Percentiles rank a stretch among this genome's conserved stretches.
Conservation (phyloP, 1,140 invertebrate genomes). For the Battus philenor region DNA sequence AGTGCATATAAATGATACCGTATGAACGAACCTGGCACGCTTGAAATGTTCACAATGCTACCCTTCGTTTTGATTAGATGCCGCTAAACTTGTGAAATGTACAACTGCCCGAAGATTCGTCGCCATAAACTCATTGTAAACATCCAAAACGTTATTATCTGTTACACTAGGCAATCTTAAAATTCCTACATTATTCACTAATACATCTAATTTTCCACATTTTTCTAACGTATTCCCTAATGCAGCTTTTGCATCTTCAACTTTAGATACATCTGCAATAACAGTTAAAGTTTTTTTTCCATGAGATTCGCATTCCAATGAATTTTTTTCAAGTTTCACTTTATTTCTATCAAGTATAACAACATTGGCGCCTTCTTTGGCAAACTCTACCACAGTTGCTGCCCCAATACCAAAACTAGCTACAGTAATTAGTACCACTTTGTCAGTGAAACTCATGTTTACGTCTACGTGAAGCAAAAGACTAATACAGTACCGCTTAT, state of each 20-base stretch:
- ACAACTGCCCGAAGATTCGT: constrained; percentile 82
- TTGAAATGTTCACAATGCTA: constrained; percentile 87
- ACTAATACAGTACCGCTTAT: too few species aligned
- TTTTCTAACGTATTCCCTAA: constrained; percentile 75
- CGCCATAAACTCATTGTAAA: constrained; percentile 36
- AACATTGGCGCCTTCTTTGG: constrained; percentile 81
- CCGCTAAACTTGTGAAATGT: not conserved
- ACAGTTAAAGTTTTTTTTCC: constrained; percentile 71
- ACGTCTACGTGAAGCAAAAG: too few species aligned
- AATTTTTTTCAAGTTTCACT: constrained; percentile 69
- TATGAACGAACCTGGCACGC: constrained; percentile 32
- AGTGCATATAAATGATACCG: not conserved
- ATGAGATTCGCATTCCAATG: constrained; percentile 74
- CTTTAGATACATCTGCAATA: constrained; percentile 79
- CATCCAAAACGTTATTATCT: not conserved
- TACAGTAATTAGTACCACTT: constrained; percentile 83
- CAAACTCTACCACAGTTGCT: constrained; percentile 84
- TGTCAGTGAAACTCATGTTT: constrained; percentile 49
- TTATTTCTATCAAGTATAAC: constrained; percentile 85
- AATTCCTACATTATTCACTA: constrained; percentile 86
- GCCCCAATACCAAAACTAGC: constrained; percentile 91
- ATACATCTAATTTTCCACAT: constrained; percentile 79
- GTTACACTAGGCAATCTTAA: not conserved
- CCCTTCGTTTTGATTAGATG: constrained; percentile 77
- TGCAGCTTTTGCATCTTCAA: constrained; percentile 77